phyloP scores from a whole-genome alignment of 2,888 invertebrate species.

The Thumatha senex region DNA sequence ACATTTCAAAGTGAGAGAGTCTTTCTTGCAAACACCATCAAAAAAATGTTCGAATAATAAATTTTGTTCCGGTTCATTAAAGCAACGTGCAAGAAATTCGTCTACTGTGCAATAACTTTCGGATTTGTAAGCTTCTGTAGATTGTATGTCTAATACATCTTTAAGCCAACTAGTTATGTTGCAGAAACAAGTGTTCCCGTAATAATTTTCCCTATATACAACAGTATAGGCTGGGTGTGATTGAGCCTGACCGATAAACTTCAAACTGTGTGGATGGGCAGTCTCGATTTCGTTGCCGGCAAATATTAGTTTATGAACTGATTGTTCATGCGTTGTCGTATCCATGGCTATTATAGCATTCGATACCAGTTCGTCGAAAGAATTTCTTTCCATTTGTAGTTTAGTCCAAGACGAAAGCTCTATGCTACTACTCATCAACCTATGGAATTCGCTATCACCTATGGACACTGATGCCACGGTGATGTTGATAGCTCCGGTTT shows the following conservation, averaged over 20 bases:
- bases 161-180: constrained; percentile 84
- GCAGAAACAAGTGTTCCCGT: constrained; percentile 85
- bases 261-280: constrained; percentile 78
- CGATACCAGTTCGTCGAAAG: constrained; percentile 83
- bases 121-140: constrained; percentile 65
- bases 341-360: constrained; percentile 80
- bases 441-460: constrained; percentile 84
- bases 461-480: constrained; percentile 85
- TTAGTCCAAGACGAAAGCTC: constrained; percentile 86
- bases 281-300: constrained; percentile 73
- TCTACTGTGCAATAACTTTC: constrained; percentile 86
- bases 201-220: constrained; percentile 85
- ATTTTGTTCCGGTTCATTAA: constrained; percentile 85
- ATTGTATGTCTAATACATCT: constrained; percentile 64
- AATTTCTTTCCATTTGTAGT: constrained; percentile 85
- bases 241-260: constrained; percentile 82
- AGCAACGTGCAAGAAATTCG: constrained; percentile 84
- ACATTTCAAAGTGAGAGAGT: constrained; percentile 77
- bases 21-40: constrained; percentile 81
- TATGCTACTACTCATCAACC: constrained; percentile 83
- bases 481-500: constrained; percentile 85
- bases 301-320: constrained; percentile 83
- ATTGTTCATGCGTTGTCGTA: constrained; percentile 80
- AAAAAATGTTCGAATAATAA: constrained; percentile 85
- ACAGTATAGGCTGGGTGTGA: constrained; percentile 64